These are phyloP conservation scores for Lacerta agilis DNA, from an alignment of 2,797 vertebrate species.

Conservation along the genomic window DNA sequence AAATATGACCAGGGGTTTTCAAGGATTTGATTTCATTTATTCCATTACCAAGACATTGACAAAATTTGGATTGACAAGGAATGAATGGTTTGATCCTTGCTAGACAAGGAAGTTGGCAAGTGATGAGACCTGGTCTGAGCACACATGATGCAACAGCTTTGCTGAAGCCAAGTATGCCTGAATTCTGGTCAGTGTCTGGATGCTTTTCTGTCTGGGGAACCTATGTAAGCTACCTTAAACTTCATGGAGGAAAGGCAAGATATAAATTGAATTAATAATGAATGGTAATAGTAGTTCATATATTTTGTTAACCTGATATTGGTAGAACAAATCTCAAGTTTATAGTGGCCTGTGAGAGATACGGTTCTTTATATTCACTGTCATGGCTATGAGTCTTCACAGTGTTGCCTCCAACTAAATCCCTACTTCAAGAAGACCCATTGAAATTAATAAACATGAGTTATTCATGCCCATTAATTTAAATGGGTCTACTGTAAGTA, in stretches of 20 bases:
- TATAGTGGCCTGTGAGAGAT: background rate
- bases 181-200: background rate
- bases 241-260: background rate
- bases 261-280: background rate
- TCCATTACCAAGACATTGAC: background rate
- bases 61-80: background rate
- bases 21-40: background rate
- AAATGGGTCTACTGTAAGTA: no score
- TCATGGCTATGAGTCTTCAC: background rate
- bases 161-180: background rate
- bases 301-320: background rate
- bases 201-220: background rate
- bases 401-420: background rate
- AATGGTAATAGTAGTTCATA: background rate
- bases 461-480: no score
- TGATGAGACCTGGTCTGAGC: background rate
- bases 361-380: background rate
- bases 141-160: background rate
- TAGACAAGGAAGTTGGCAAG: background rate
- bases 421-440: no score
- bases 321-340: background rate
- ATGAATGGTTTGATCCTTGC: background rate
- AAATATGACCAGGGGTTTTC: background rate
- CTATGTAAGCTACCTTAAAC: background rate
- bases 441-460: no score